phyloP scores from a whole-genome alignment of 2,113 vertebrate genomes.

The Tragelaphus strepsiceros region DNA sequence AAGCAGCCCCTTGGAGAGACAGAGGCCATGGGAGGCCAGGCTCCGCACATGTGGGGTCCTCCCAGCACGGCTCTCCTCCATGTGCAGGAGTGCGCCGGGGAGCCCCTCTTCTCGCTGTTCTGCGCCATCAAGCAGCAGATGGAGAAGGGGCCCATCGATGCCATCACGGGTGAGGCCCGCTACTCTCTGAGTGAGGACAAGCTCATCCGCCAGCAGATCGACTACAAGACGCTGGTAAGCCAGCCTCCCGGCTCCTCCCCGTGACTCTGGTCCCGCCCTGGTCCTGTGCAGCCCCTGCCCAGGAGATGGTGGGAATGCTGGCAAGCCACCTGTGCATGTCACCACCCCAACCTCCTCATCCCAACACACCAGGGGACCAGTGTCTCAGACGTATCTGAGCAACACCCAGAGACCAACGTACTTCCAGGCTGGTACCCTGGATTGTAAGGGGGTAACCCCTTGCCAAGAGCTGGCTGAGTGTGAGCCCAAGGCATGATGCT shows the following conservation, averaged over 20 bases:
- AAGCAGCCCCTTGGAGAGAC: neutral
- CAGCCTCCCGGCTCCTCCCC: fast-evolving
- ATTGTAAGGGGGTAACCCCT: too few relatives aligned
- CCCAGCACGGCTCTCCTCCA: neutral
- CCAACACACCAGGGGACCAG: too few relatives aligned
- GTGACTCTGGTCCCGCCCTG: fast-evolving
- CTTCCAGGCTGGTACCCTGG: neutral
- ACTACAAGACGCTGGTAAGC: slow-evolving; percentile 98
- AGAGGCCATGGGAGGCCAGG: fast-evolving
- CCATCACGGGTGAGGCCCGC: slow-evolving; percentile 96
- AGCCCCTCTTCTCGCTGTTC: slow-evolving; percentile 99
- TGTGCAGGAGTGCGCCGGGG: slow-evolving; percentile 94
- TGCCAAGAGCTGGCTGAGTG: neutral
- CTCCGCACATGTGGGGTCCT: neutral
- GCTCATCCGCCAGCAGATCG: slow-evolving; percentile 98
- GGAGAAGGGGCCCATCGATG: slow-evolving; percentile 88
- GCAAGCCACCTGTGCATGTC: neutral
- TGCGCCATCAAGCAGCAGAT: slow-evolving; percentile 89
- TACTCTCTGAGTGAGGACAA: slow-evolving; percentile 99
- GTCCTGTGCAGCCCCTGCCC: neutral
- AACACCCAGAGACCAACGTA: neutral
- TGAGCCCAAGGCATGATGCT: fast-evolving
- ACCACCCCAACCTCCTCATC: neutral
- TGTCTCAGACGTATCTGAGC: neutral
- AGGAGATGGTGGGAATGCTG: fast-evolving